Evolutionary conservation across 1,140 invertebrate genomes (phyloP).

Genomic region (Reticulitermes speratus): DNA sequence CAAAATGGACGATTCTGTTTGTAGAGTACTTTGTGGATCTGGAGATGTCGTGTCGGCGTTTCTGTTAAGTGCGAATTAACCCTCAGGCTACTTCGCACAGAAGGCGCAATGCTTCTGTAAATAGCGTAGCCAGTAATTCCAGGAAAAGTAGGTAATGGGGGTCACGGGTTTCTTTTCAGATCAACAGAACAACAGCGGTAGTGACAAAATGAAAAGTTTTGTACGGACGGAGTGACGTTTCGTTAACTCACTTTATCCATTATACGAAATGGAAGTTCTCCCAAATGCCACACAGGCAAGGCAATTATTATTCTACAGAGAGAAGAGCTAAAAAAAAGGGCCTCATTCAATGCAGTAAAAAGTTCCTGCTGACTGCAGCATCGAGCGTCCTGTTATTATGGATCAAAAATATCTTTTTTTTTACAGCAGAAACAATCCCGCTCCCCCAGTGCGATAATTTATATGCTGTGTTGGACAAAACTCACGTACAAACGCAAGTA

Average conservation of each 20-base stretch:
- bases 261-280: background rate
- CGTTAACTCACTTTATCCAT: background rate
- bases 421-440: background rate
- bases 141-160: background rate
- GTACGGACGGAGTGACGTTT: background rate
- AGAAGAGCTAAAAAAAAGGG: background rate
- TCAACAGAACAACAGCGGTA: background rate
- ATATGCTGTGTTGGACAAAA: background rate
- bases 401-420: background rate
- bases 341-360: background rate
- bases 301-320: background rate
- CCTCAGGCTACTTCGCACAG: too few relatives aligned
- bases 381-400: background rate
- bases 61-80: too few relatives aligned
- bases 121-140: background rate
- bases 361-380: background rate
- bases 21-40: too few relatives aligned
- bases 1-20: too few relatives aligned
- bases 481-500: background rate
- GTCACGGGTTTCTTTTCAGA: background rate
- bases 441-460: background rate
- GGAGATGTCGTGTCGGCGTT: too few relatives aligned
- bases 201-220: constrained; percentile 8
- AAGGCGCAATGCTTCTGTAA: background rate
- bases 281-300: background rate